phyloP scores from a whole-genome alignment of 1,140 invertebrate genomes.

The Gryllus bimaculatus region DNA sequence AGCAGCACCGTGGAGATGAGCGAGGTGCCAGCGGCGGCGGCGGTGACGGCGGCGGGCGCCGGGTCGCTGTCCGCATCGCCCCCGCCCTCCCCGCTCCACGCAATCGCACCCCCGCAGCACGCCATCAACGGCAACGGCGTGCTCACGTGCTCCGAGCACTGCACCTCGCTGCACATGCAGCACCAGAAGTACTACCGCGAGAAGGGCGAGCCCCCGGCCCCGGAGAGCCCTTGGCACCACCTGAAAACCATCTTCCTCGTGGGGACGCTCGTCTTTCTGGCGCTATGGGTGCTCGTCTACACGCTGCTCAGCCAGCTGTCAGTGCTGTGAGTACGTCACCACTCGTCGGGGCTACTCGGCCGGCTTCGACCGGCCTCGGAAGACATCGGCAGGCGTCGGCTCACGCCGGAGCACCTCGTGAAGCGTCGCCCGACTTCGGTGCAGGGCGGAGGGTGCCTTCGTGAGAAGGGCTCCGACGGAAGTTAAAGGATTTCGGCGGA shows the following conservation, averaged over 20 bases:
- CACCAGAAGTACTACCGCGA: conserved; percentile 22
- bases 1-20: conserved; percentile 16
- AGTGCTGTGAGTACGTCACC: conserved; percentile 23
- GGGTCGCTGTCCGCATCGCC: neutral
- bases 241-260: conserved; percentile 41
- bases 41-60: neutral
- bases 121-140: conserved; percentile 19
- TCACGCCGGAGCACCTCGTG: no score
- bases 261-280: conserved; percentile 34
- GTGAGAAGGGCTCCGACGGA: no score
- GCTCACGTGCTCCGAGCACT: conserved; percentile 13
- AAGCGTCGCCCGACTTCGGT: no score
- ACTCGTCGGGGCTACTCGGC: no score
- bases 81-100: neutral
- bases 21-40: conserved; percentile 2
- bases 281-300: conserved; percentile 41
- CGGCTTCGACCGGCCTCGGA: no score
- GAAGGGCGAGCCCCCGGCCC: neutral
- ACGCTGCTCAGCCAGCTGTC: conserved; percentile 33
- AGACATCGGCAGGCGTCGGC: no score
- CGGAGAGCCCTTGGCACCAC: conserved; percentile 40
- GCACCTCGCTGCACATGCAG: conserved; percentile 25
- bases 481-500: no score
- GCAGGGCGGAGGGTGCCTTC: no score
- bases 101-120: neutral